A percentile compares a stretch with the other conserved stretches of the same genome.
Evolutionary conservation across 2,113 vertebrate genomes (phyloP).

Genomic region (Istiophorus platypterus): DNA sequence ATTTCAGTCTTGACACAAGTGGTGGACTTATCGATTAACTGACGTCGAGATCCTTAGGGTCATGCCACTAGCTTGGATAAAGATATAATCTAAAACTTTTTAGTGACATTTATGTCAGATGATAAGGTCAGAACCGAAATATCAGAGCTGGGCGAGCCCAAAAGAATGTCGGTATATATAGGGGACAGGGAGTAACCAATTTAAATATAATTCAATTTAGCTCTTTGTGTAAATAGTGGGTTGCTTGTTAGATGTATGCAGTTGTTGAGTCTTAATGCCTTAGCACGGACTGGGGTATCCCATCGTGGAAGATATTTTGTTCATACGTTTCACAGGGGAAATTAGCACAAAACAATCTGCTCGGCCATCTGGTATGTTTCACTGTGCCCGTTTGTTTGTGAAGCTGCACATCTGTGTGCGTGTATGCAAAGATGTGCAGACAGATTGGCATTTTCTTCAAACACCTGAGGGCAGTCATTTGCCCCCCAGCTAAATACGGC

Average conservation of each 20-base stretch:
- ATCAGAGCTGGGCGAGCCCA: neutral
- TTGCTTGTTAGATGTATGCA: conserved; percentile 26
- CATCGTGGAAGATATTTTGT: conserved; percentile 49
- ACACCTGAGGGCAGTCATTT: conserved; percentile 55
- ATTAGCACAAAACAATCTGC: conserved; percentile 62
- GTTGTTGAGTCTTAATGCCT: conserved; percentile 38
- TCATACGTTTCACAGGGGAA: conserved; percentile 57
- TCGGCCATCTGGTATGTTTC: conserved; percentile 68
- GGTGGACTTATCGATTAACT: neutral
- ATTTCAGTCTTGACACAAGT: neutral
- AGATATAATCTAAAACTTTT: neutral
- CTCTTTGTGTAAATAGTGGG: conserved; percentile 34
- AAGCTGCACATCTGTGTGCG: conserved; percentile 51
- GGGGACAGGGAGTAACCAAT: neutral
- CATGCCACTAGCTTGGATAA: neutral
- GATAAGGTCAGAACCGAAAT: neutral
- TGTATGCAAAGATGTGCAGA: conserved; percentile 45
- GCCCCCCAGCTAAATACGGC: conserved; percentile 43
- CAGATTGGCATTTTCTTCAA: conserved; percentile 41
- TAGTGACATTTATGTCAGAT: neutral
- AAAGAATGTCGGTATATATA: conserved; percentile 8
- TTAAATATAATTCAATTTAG: conserved; percentile 2
- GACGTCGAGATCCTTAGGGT: neutral
- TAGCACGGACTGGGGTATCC: conserved; percentile 9
- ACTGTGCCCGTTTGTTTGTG: conserved; percentile 50